Evolutionary conservation across 2,797 vertebrate genomes (phyloP).

Genomic region (Labroides dimidiatus): DNA sequence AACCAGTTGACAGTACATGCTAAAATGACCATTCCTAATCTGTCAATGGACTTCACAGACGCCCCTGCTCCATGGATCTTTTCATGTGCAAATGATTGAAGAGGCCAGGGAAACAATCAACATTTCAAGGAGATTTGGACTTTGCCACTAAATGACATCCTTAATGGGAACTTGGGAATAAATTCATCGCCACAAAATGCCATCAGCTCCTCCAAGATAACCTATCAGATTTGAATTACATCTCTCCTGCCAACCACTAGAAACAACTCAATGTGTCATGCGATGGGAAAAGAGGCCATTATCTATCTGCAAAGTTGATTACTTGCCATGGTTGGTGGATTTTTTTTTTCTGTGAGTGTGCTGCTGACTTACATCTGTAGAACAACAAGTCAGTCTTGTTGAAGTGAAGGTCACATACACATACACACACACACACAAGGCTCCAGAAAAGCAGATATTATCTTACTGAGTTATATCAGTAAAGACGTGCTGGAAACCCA

Average conservation of each 20-base stretch:
- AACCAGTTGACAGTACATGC: conserved; percentile 40
- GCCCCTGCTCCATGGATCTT: conserved; percentile 34
- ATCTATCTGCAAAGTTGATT: conserved; percentile 66
- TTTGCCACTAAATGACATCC: conserved; percentile 58
- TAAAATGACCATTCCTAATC: conserved; percentile 55
- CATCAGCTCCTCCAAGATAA: conserved; percentile 62
- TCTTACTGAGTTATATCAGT: conserved; percentile 30
- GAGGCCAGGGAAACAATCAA: conserved; percentile 58
- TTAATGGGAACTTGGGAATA: conserved; percentile 63
- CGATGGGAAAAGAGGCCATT: conserved; percentile 45
- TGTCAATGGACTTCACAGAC: conserved; percentile 38
- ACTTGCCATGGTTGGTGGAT: conserved; percentile 41
- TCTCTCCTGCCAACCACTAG: conserved; percentile 36
- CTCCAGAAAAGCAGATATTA: conserved; percentile 28
- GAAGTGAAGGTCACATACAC: conserved; percentile 57
- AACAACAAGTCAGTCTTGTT: conserved; percentile 53
- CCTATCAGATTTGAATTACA: conserved; percentile 64
- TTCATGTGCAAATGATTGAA: conserved; percentile 68
- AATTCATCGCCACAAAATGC: conserved; percentile 60
- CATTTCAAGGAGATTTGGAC: conserved; percentile 72
- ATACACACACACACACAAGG: conserved; percentile 17
- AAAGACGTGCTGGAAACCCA: conserved; percentile 31
- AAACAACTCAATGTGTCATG: conserved; percentile 45
- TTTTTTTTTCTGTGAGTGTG: conserved; percentile 9
- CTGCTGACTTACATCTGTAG: conserved; percentile 43